These are phyloP conservation scores for Heliconius ismenius DNA, from an alignment of 2,888 invertebrate genomes.

Conservation along the genomic window DNA sequence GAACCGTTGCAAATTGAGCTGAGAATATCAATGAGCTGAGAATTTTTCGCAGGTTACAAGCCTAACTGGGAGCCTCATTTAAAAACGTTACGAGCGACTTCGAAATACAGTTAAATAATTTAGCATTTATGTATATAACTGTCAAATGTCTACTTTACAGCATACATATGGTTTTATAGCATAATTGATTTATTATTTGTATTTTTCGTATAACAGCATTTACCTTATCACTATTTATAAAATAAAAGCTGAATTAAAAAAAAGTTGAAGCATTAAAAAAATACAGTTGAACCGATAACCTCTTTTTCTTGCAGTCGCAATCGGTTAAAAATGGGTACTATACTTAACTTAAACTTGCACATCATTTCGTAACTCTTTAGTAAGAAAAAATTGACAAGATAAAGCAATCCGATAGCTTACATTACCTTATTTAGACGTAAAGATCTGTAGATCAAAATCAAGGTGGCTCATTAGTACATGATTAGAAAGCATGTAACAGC, in stretches of 20 bases:
- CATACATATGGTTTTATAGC: background rate
- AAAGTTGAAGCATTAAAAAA: too few species aligned
- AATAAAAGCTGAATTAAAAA: background rate
- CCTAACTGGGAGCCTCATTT: constrained; percentile 30
- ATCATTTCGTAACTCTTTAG: too few species aligned
- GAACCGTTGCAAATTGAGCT: constrained; percentile 45
- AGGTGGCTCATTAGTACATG: constrained; percentile 37
- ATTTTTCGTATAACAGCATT: background rate
- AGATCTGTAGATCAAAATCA: constrained; percentile 31
- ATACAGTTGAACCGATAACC: too few species aligned
- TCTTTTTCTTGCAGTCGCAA: too few species aligned
- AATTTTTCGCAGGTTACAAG: constrained; percentile 37
- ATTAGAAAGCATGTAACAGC: constrained; percentile 42
- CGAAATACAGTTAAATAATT: constrained; percentile 17
- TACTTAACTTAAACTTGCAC: too few species aligned
- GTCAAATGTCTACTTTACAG: background rate
- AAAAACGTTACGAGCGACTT: constrained; percentile 2
- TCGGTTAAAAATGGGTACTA: too few species aligned
- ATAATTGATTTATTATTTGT: background rate
- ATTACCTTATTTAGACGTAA: constrained; percentile 20
- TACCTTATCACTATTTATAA: background rate
- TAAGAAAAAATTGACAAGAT: background rate
- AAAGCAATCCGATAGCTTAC: background rate
- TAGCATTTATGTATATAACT: background rate
- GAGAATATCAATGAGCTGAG: constrained; percentile 51